Evolutionary conservation across 2,797 vertebrate genomes (phyloP), one percentile per base, ranked within the genome.

Genomic region (Salarias fasciatus): DNA sequence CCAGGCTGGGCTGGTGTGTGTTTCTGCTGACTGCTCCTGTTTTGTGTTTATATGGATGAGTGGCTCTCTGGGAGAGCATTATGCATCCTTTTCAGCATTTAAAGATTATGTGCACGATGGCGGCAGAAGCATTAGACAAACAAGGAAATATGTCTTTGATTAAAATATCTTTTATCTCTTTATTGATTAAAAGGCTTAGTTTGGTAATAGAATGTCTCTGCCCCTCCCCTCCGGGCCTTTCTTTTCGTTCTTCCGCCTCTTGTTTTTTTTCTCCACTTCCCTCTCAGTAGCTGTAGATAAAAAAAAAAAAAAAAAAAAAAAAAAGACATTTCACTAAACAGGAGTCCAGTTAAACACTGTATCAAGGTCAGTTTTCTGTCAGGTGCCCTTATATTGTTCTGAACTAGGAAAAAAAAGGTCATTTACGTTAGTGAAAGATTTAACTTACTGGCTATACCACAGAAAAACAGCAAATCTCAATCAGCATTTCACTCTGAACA

Each of bases 91-190:
- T 91, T 88, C 89, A 91, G 86, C 84, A 70, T 87, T 89, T 88
- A 92, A 91, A 88, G 87, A 87, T 93, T 60, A 88, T 82, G 83
- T 88, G 83, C 80, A 72, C 1, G 53, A 80, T 76, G 86, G 86
- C 69, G 76, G 84, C 87, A 88, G 86, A 89, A 75, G 88, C 86
- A 87, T 77, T 75, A 85, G 86, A 80, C 90, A 88, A 87, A 89
- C 42, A 82, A 92, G 88, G 86, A 93, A 94, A 92, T 88, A 90
- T 88, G 86, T 90, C 77, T 91, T 88, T 92, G 83, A 91, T 94
- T 92, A 92, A 93, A 93, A 93, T 93, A 93, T 93, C 80, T 91
- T 93, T 92, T 89, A 93, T 94, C 91, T 91, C 86, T 91, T 92
- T 92, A 93, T 93, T 94, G 92, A 94, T 93, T 93, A 92, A 93